Percentiles rank a stretch among this genome's conserved stretches.
These are phyloP conservation scores for Stenoptilia bipunctidactyla DNA, from an alignment of 2,888 invertebrate genomes.

Conservation along the genomic window DNA sequence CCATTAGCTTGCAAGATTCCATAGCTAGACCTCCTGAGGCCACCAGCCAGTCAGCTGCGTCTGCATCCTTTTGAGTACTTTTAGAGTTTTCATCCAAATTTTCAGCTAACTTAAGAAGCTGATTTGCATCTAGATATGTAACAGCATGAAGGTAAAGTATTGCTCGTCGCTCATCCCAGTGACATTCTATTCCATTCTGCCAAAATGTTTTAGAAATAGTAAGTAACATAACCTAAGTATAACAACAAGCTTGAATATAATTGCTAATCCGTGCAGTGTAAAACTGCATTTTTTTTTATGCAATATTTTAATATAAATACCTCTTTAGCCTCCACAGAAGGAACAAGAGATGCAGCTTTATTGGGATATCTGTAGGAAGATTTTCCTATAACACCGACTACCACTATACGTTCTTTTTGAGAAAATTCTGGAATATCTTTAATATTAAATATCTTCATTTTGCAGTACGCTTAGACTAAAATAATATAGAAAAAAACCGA, in stretches of 20 bases:
- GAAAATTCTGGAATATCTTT: constrained; percentile 57
- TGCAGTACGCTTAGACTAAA: no score
- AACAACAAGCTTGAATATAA: no score
- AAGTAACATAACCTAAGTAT: no score
- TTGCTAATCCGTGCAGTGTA: no score
- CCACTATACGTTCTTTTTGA: constrained; percentile 71
- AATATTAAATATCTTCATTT: constrained; percentile 48
- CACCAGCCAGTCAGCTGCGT: constrained; percentile 74
- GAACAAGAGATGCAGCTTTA: constrained; percentile 73
- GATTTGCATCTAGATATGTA: constrained; percentile 52
- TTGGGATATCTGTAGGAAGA: constrained; percentile 75
- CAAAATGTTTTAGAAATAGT: constrained; percentile 13
- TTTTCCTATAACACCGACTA: constrained; percentile 81
- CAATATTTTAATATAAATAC: constrained; percentile 25
- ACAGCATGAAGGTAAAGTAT: constrained; percentile 67
- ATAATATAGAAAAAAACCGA: no score
- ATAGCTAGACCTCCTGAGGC: constrained; percentile 61
- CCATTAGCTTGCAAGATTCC: constrained; percentile 75
- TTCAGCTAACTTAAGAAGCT: constrained; percentile 35
- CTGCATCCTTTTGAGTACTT: constrained; percentile 50
- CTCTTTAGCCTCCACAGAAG: constrained; percentile 51
- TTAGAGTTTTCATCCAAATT: constrained; percentile 39
- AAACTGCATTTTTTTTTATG: no score
- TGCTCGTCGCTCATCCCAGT: constrained; percentile 65
- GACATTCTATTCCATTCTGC: constrained; percentile 71